Evolutionary conservation across 2,113 vertebrate species (phyloP), one percentile per base, ranked within the genome.

Genomic region (Toxotes chatareus): DNA sequence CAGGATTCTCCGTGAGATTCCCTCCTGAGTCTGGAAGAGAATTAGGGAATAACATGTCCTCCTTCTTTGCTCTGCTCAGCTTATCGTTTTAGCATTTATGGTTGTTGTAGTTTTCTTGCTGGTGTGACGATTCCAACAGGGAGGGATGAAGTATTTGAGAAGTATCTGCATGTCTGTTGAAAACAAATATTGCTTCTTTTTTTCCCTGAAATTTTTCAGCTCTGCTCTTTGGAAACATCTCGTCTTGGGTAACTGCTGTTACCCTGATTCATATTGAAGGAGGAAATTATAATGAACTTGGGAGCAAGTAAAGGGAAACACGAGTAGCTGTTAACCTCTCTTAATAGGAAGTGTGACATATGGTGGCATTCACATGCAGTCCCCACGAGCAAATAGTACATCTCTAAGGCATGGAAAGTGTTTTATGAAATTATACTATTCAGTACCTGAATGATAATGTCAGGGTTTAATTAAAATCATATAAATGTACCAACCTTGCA

Each of bases 91-190:
- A 56, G 61, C 32, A 56, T 78, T 65, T 32, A 71, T 67, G 44
- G 23, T 31, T 57, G 46, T 47, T 57, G 65, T 53, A 49, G 47
- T 53, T 70, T 60, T 62, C 32, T 69, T 61, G 46, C 34, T 69
- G 75, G 46, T 80, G 31, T 36, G 38, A 61, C 5, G 7, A 44
- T 55, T 80, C 86, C 49, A 82, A 36, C 79, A 44, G 68, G 38
- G 76, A 36, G 34, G 61, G 69, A 64, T 62, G 65, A 57, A 64
- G 13, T n/a, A 72, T 47, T 64, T 59, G 32, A 76, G 51, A 68
- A 59, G 76, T 23, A 27, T 27, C 27, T 27, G 27, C 1, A 56
- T 32, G 51, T 10, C 21, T 57, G 38, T 27, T 44, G 11, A 60
- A 42, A 57, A 13, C 14, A 31, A 46, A 44, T 12, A 44, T 23